Evolutionary conservation across 1,140 invertebrate genomes (phyloP), one percentile per base, ranked within the genome.

Genomic region (Tribolium castaneum): DNA sequence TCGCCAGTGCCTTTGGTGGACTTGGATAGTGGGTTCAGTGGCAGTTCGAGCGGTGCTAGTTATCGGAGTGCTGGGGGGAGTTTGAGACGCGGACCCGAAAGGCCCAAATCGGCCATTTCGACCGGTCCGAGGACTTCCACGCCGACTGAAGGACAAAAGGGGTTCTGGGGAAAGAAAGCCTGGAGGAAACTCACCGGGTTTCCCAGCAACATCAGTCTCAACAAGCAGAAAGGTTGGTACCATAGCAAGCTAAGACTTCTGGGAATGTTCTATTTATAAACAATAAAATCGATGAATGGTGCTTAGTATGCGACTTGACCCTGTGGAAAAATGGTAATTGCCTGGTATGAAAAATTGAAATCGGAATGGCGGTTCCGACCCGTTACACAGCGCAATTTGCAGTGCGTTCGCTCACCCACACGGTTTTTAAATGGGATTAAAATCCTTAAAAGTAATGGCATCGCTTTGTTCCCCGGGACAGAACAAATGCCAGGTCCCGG

Each of bases 21-120:
- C 86, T 88, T 94, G 82, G 93, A 95, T 86, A 94, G 93, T 84
- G 93, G 94, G 30, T 94, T 94, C 86, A 94, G 93, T 86, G 93
- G 93, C 79, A 94, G 93, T 85, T 93, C 92, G 85, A 93, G 92
- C 85, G 92, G 92, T 52, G 93, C 93, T 84, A 94, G 92, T 87
- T 94, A 94, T 86, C 89, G 90, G 83, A 89, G 84, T 81, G 83
- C 82, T 2, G 90, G 91, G 5, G 91, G 90, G 39, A 92, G 91
- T 80, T 86, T 92, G 71, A 87, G 91, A 14, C 87, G 83, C 71
- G 59, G 81, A 13, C 70, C 74, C 13, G 79, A 80, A 72, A 77
- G 77, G 51, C 54, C 70, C 5, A 83, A 81, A 49, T 77, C 77
- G 34, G 16, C 76, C 19, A 70, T n/a, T 70, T 71, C 79, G 7